phyloP scores from a whole-genome alignment of 2,113 vertebrate genomes.

The Amblyornis subalaris region DNA sequence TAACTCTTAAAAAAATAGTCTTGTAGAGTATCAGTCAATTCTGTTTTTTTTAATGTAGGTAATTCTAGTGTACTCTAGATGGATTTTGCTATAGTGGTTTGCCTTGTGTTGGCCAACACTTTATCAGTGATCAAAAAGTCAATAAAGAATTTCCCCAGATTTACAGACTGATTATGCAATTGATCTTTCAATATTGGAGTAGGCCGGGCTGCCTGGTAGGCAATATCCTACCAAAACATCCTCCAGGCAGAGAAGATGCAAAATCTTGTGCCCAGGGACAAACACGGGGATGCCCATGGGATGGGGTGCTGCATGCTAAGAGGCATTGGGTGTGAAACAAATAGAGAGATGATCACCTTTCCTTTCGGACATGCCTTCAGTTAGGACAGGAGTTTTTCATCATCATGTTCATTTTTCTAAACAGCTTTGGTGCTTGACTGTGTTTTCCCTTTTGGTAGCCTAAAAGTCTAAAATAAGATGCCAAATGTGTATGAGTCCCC shows the following conservation, averaged over 20 bases:
- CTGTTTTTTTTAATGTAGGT: background rate
- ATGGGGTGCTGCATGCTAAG: fast-evolving
- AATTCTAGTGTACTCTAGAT: background rate
- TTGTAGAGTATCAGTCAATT: background rate
- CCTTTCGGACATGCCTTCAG: background rate
- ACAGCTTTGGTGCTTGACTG: background rate
- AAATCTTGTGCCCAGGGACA: background rate
- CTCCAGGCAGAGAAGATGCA: background rate
- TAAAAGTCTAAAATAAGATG: background rate
- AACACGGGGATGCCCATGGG: background rate
- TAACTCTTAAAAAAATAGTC: background rate
- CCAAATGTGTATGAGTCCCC: fast-evolving
- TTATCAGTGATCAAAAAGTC: background rate
- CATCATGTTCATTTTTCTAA: background rate
- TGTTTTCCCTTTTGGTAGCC: background rate
- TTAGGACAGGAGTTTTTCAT: background rate
- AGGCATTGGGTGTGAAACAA: background rate
- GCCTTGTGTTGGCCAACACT: background rate
- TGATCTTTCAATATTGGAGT: background rate
- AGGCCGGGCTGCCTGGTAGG: background rate
- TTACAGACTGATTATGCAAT: background rate
- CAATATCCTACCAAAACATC: background rate
- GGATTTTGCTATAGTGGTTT: background rate
- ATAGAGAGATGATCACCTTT: background rate
- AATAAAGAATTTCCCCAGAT: background rate